Evolutionary conservation across 2,888 invertebrate species (phyloP).

Genomic region (Catonia carolina): DNA sequence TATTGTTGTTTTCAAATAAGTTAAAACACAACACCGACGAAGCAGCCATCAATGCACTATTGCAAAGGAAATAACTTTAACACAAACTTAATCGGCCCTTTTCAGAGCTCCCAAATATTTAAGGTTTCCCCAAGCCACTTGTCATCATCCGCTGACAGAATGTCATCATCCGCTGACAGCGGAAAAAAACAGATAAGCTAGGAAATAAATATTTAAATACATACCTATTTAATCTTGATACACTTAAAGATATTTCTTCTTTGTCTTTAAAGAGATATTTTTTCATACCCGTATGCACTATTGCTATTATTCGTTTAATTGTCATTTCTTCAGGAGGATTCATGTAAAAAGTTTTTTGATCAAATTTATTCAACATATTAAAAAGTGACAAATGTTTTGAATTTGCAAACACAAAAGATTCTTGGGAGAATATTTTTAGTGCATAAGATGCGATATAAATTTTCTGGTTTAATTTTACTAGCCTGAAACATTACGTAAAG

Average conservation of each 20-base stretch:
- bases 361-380: neutral
- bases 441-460: slow-evolving; percentile 23
- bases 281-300: slow-evolving; percentile 18
- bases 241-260: slow-evolving; percentile 2
- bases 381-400: slow-evolving; percentile 9
- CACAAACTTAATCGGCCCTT: no score
- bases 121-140: no score
- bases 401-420: slow-evolving; percentile 17
- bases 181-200: no score
- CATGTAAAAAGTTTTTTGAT: slow-evolving; percentile 9
- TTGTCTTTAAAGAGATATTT: slow-evolving; percentile 24
- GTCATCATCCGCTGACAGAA: no score
- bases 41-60: no score
- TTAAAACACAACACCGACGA: no score
- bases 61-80: no score
- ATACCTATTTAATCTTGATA: no score
- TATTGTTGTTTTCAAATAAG: no score
- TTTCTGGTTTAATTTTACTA: slow-evolving; percentile 22
- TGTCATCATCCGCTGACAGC: no score
- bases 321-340: slow-evolving; percentile 1
- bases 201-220: no score
- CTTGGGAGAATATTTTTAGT: slow-evolving; percentile 16
- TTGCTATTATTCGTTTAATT: neutral
- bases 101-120: no score
- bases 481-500: slow-evolving; percentile 17